A percentile compares a stretch with the other conserved stretches of the same genome.
phyloP scores from a whole-genome alignment of 2,888 invertebrate genomes.

The Mimas tiliae region DNA sequence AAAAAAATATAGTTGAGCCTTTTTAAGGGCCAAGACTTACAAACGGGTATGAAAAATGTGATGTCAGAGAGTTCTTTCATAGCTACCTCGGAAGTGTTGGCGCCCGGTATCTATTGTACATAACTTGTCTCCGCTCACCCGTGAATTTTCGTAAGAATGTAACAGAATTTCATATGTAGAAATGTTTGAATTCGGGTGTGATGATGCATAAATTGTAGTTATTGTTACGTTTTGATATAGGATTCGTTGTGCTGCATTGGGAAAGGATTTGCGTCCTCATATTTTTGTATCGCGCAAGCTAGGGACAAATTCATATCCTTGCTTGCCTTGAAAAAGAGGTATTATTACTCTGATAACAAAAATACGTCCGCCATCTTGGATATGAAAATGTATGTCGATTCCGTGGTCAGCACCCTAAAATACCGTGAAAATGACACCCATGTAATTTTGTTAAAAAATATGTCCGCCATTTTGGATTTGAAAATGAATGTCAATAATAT shows the following conservation, averaged over 20 bases:
- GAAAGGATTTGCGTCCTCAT: neutral
- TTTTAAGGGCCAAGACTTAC: constrained; percentile 21
- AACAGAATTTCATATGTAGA: constrained; percentile 16
- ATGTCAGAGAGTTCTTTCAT: constrained; percentile 23
- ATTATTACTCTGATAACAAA: too few relatives aligned
- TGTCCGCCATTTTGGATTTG: too few relatives aligned
- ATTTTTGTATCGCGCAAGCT: neutral
- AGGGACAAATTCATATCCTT: too few relatives aligned
- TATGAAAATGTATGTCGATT: too few relatives aligned
- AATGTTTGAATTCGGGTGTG: neutral
- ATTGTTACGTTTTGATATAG: neutral
- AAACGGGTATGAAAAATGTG: constrained; percentile 29
- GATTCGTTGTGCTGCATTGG: neutral
- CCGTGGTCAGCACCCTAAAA: too few relatives aligned
- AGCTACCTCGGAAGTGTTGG: constrained; percentile 18
- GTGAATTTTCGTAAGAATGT: constrained; percentile 11
- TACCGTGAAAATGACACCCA: too few relatives aligned
- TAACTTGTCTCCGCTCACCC: neutral
- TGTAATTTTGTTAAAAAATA: too few relatives aligned
- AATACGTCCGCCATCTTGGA: too few relatives aligned
- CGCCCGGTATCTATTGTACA: constrained; percentile 15
- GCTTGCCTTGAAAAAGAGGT: too few relatives aligned
- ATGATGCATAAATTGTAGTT: neutral
- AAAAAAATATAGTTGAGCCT: constrained; percentile 14
- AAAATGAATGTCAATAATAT: too few relatives aligned